Conservation (phyloP, 2,888 invertebrate genomes). For the Galerucella calmariensis region DNA sequence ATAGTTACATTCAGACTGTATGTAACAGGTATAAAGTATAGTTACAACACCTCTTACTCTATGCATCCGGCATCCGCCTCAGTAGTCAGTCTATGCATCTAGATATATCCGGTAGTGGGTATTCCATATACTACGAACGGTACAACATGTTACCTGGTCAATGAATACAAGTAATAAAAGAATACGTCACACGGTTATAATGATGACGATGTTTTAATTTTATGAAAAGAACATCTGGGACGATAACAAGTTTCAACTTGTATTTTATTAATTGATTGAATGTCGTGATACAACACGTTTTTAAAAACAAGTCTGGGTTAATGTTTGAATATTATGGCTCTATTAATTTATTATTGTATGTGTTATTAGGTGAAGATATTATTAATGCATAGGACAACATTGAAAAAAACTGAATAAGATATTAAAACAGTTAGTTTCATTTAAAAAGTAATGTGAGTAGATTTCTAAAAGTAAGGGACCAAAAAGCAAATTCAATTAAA, state of each 20-base stretch:
- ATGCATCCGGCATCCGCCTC: constrained; percentile 30
- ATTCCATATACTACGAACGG: constrained; percentile 20
- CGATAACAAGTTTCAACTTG: neutral
- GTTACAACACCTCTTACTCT: constrained; percentile 36
- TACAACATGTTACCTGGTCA: constrained; percentile 22
- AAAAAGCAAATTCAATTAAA: no score
- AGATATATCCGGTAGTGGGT: constrained; percentile 28
- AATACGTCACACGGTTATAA: constrained; percentile 7
- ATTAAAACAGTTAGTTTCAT: no score
- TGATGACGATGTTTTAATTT: neutral
- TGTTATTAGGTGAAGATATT: no score
- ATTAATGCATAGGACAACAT: no score
- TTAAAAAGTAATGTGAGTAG: no score
- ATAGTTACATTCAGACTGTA: constrained; percentile 24
- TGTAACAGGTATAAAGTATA: constrained; percentile 31
- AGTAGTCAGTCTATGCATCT: constrained; percentile 29
- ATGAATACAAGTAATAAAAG: constrained; percentile 17
- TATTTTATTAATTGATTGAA: neutral
- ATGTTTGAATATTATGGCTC: no score
- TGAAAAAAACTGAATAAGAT: no score
- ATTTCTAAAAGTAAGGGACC: no score
- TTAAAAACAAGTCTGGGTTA: no score
- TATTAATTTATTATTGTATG: no score
- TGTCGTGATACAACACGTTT: no score
- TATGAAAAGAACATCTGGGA: neutral